Percentiles rank a stretch among this genome's conserved stretches.
Conservation (phyloP, 2,797 vertebrate species). For the Parauchenoglanis punctatus region DNA sequence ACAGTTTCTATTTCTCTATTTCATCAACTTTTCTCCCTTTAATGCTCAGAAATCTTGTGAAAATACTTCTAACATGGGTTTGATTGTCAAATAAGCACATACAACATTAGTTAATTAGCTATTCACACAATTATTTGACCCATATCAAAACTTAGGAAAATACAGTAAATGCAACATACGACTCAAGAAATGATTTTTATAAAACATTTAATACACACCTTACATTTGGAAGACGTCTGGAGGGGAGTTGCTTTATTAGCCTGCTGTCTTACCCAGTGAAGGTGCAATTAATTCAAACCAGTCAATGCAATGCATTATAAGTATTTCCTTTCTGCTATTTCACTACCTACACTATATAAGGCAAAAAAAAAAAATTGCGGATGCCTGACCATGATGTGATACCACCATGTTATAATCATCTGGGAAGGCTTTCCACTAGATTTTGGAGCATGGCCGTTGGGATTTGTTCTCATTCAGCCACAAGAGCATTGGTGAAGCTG, state of each 20-base stretch:
- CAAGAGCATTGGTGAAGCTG: background rate
- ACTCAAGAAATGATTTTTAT: background rate
- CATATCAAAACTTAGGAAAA: background rate
- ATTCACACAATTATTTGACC: background rate
- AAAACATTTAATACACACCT: background rate
- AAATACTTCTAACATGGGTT: background rate
- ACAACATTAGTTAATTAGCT: background rate
- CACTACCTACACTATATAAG: background rate
- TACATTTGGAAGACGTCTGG: background rate
- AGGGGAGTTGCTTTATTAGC: background rate
- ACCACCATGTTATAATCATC: background rate
- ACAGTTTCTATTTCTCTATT: background rate
- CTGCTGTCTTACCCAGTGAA: too few species aligned
- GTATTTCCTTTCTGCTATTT: background rate
- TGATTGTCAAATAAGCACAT: background rate
- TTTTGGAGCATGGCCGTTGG: background rate
- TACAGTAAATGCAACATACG: background rate
- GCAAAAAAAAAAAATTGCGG: background rate
- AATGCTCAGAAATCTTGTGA: background rate
- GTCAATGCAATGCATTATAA: background rate
- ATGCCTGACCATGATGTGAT: background rate
- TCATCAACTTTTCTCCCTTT: background rate
- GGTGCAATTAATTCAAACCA: background rate
- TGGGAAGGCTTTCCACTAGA: background rate
- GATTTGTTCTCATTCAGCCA: background rate